A percentile compares a stretch with the other conserved stretches of the same genome.
phyloP scores from a whole-genome alignment of 1,140 invertebrate genomes.

The Proales similis region DNA sequence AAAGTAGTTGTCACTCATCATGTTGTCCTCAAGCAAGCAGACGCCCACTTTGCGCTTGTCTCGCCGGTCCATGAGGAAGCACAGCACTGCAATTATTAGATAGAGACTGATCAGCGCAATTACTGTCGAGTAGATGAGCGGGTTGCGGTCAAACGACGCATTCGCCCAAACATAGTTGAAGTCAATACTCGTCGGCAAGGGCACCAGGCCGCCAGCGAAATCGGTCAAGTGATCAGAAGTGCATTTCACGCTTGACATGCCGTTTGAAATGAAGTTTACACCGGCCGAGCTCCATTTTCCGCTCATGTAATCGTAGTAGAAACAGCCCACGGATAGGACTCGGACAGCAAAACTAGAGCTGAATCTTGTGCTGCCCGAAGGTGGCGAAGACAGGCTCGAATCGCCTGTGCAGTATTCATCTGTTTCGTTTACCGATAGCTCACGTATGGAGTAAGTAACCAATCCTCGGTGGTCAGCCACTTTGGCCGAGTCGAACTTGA shows the following conservation, averaged over 20 bases:
- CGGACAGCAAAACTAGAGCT: slow-evolving; percentile 40
- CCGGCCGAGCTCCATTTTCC: slow-evolving; percentile 42
- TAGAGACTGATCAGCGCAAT: slow-evolving; percentile 55
- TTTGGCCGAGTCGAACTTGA: too few relatives aligned
- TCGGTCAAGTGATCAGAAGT: slow-evolving; percentile 50
- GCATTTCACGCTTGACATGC: slow-evolving; percentile 42
- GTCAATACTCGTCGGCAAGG: slow-evolving; percentile 52
- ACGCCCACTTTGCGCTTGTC: slow-evolving; percentile 42
- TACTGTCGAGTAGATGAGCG: slow-evolving; percentile 57
- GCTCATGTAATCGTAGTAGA: slow-evolving; percentile 39
- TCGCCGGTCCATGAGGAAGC: slow-evolving; percentile 42
- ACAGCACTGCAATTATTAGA: slow-evolving; percentile 53
- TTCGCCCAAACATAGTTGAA: slow-evolving; percentile 51
- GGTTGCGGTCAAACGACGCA: slow-evolving; percentile 57
- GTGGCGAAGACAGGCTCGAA: too few relatives aligned
- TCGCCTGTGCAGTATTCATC: background rate
- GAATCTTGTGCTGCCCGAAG: too few relatives aligned
- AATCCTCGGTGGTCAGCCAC: too few relatives aligned
- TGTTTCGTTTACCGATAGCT: background rate
- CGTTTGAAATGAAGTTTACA: slow-evolving; percentile 38
- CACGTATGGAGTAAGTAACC: background rate
- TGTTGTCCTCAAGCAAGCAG: slow-evolving; percentile 51
- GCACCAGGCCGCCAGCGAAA: slow-evolving; percentile 52
- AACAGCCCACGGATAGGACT: slow-evolving; percentile 40
- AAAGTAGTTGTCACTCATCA: slow-evolving; percentile 55